Percentiles rank a stretch among this genome's conserved stretches.
These are phyloP conservation scores for Himalopsyche japonica DNA, from an alignment of 2,888 invertebrate genomes.

Conservation along the genomic window DNA sequence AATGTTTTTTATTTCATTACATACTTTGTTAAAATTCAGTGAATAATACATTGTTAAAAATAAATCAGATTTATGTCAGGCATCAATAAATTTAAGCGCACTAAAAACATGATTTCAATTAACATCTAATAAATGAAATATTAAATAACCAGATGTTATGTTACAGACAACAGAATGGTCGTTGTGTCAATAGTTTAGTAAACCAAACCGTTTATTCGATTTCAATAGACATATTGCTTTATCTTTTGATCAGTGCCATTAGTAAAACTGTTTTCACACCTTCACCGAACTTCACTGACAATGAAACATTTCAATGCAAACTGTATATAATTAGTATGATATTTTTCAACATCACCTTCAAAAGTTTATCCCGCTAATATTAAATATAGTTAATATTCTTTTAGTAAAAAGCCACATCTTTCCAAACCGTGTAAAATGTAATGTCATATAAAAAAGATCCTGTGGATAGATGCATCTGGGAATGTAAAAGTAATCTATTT, in stretches of 20 bases:
- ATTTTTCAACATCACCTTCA: background rate
- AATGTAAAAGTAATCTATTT: constrained; percentile 47
- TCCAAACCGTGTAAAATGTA: background rate
- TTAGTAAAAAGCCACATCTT: background rate
- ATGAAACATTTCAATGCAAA: background rate
- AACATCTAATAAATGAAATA: background rate
- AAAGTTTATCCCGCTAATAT: background rate
- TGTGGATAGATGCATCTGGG: background rate
- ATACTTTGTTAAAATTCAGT: background rate
- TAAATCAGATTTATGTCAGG: no score
- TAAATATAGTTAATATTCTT: background rate
- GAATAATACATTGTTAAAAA: background rate
- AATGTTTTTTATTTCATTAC: background rate
- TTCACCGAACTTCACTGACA: background rate
- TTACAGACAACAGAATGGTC: background rate
- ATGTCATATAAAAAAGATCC: background rate
- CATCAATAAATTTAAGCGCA: no score
- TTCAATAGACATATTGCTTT: background rate
- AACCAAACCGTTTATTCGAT: background rate
- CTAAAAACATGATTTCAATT: no score
- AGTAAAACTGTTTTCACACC: background rate
- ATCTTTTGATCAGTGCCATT: background rate
- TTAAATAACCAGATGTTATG: background rate
- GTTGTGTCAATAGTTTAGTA: background rate
- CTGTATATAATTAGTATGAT: background rate